Evolutionary conservation across 2,797 vertebrate species (phyloP).

Genomic region (Anguilla megastoma): DNA sequence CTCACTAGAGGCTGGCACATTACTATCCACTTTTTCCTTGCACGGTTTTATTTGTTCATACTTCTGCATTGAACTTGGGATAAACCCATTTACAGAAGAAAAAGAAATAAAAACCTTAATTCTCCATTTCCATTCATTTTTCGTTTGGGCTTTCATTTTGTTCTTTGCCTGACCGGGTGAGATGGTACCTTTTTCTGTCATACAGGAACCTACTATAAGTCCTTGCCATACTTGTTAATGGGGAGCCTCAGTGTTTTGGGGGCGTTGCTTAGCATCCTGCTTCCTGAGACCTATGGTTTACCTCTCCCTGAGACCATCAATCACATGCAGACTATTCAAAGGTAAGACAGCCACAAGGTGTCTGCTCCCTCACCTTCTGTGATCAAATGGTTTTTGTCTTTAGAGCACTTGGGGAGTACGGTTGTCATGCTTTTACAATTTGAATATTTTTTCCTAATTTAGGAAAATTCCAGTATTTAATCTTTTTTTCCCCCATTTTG

Average conservation of each 20-base stretch:
- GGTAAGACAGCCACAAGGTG: slow-evolving; percentile 63
- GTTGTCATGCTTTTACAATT: too few relatives aligned
- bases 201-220: slow-evolving; percentile 55
- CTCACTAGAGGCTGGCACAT: background rate
- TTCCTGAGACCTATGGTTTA: slow-evolving; percentile 85
- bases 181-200: background rate
- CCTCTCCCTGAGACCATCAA: slow-evolving; percentile 85
- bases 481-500: slow-evolving; percentile 14
- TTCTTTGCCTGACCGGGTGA: background rate
- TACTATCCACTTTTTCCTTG: background rate
- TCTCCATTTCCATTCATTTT: background rate
- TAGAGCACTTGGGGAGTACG: too few relatives aligned
- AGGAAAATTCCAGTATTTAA: background rate
- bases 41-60: background rate
- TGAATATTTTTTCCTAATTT: too few relatives aligned
- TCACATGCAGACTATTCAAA: slow-evolving; percentile 81
- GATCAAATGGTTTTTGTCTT: too few relatives aligned
- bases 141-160: background rate
- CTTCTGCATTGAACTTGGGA: background rate
- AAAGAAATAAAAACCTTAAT: background rate
- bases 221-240: slow-evolving; percentile 86
- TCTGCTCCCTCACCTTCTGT: too few relatives aligned
- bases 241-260: slow-evolving; percentile 79
- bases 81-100: background rate
- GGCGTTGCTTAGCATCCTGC: slow-evolving; percentile 85